Evolutionary conservation across 2,113 vertebrate species (phyloP).

Genomic region (Lonchura striata): DNA sequence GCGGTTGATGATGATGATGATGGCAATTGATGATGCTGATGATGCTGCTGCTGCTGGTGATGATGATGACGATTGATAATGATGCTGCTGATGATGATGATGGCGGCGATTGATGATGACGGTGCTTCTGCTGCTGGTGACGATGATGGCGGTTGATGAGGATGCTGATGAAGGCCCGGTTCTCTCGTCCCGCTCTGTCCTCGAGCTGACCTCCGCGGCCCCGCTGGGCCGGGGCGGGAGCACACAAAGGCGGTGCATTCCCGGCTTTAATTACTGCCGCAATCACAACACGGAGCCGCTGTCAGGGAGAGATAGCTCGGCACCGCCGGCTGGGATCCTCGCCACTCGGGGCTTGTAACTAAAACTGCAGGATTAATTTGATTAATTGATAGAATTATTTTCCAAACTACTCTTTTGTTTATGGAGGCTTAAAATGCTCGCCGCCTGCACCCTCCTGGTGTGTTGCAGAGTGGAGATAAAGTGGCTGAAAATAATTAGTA

Average conservation of each 20-base stretch:
- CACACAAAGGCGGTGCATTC: conserved; percentile 2
- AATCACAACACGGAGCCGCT: conserved; percentile 54
- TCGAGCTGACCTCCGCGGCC: conserved; percentile 35
- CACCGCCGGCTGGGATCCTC: conserved; percentile 61
- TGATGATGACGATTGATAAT: not conserved
- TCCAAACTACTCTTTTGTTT: conserved; percentile 76
- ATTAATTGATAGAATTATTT: conserved; percentile 81
- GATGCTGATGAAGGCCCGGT: not conserved
- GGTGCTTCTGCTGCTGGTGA: too few relatives aligned
- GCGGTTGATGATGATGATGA: not conserved
- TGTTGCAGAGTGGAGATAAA: conserved; percentile 75
- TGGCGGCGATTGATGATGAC: too few relatives aligned
- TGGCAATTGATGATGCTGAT: too few relatives aligned
- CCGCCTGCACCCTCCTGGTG: conserved; percentile 66
- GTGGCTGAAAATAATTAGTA: conserved; percentile 75
- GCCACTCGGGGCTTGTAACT: conserved; percentile 78
- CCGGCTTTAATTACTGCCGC: conserved; percentile 65
- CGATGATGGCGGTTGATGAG: too few relatives aligned
- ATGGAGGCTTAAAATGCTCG: conserved; percentile 70
- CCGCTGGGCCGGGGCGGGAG: not conserved
- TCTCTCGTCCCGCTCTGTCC: not conserved
- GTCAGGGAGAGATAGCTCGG: conserved; percentile 68
- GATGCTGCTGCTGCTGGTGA: accelerated
- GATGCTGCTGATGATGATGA: too few relatives aligned
- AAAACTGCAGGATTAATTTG: conserved; percentile 77